Base-by-base conservation (phyloP, 2,797 vertebrate genomes). In the Centropyge bicolor region DNA sequence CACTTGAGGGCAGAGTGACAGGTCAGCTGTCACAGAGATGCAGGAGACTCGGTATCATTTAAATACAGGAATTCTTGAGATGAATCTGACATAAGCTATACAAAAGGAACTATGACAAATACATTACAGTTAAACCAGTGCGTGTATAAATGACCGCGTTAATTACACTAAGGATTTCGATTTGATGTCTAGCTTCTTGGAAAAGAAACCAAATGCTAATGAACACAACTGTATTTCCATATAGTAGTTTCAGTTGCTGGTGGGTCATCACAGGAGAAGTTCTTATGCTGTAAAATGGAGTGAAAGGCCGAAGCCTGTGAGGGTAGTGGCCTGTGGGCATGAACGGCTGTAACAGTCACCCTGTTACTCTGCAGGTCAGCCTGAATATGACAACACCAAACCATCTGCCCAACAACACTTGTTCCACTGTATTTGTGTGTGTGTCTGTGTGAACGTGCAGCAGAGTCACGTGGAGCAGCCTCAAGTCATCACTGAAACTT, bases 341-440 rank as follows among this genome's bases (percentile, higher is more conserved):
- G 56, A 51, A 20, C 13, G 24, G 54, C 65, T 76, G 66, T 61
- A 67, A 68, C 36, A 61, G 67, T 83, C 78, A 84, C 82, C 87
- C 75, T 43, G 72, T 87, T 77, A 70, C 69, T 65, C 63, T 63
- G 76, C 70, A 80, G 90, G 88, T 91, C 87, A 86, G 68, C 48
- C 78, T 64, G 56, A 69, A 86, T 24, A 45, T 76, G 88, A 81
- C 85, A 86, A 83, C 69, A 72, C 9, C 1, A 81, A 78, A 61
- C 66, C n/a, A 0, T 86, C 83, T 86, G 81, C 79, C 88, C 78
- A 66, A 85, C 80, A 82, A 86, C 82, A 64, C 56, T 31, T 35
- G 20, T 10, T 5, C 24, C 43, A 14, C 27, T 51, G 38, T 66
- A 9, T 52, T 8, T 38, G 38, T 13, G 13, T 14, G 52, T n/a